These are phyloP conservation scores for Macrosoma leucophasiata DNA, from an alignment of 2,888 invertebrate genomes.

Conservation along the genomic window DNA sequence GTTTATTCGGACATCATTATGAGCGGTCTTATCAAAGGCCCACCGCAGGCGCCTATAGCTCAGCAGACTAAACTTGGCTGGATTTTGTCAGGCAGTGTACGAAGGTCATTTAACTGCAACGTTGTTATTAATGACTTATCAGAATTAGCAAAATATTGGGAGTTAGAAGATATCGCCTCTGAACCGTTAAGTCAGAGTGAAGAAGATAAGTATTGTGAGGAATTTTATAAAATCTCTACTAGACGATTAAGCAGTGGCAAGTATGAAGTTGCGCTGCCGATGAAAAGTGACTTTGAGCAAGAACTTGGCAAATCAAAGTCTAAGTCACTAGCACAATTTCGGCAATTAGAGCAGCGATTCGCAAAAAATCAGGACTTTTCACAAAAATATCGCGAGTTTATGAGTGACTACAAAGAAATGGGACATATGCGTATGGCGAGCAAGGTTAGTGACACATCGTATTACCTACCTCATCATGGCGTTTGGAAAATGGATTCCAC, in stretches of 20 bases:
- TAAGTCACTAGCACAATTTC: constrained; percentile 14
- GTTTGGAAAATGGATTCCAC: constrained; percentile 15
- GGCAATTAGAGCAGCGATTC: constrained; percentile 17
- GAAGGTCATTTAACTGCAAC: constrained; percentile 20
- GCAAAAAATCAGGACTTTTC: constrained; percentile 10
- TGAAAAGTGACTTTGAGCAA: constrained; percentile 7
- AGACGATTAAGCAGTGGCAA: constrained; percentile 8
- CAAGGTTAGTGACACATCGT: not conserved
- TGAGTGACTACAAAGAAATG: constrained; percentile 14
- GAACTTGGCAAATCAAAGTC: constrained; percentile 16
- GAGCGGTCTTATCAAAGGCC: constrained; percentile 12
- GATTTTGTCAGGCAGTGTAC: constrained; percentile 11
- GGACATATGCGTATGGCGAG: constrained; percentile 15
- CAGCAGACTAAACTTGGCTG: constrained; percentile 18
- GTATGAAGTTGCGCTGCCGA: constrained; percentile 21
- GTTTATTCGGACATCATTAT: constrained; percentile 13
- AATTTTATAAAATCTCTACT: constrained; percentile 13
- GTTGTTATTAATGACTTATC: constrained; percentile 14
- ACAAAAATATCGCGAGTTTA: constrained; percentile 13
- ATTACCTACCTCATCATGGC: constrained; percentile 19
- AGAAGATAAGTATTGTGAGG: constrained; percentile 16
- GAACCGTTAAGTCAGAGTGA: too few species aligned
- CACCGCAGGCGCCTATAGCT: constrained; percentile 9
- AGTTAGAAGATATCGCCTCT: constrained; percentile 15
- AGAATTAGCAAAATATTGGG: constrained; percentile 18